Percentiles rank a stretch among this genome's conserved stretches.
These are phyloP conservation scores for Nezara viridula DNA, from an alignment of 2,888 invertebrate genomes.

Conservation along the genomic window DNA sequence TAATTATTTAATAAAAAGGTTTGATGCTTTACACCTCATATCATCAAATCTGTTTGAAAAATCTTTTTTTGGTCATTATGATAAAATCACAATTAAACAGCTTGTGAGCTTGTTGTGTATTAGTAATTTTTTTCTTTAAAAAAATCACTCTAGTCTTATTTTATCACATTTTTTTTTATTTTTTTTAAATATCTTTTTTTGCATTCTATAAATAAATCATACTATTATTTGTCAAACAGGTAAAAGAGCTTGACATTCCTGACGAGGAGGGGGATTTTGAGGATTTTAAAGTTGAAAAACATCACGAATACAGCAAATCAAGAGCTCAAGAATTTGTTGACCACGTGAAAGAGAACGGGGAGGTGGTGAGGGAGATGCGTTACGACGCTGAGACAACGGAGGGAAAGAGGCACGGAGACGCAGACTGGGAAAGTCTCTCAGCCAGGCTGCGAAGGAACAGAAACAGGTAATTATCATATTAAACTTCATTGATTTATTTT, in stretches of 20 bases:
- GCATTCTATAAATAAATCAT: background rate
- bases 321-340: conserved; percentile 87
- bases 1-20: no score
- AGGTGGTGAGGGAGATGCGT: conserved; percentile 85
- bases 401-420: conserved; percentile 79
- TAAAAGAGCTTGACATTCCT: conserved; percentile 84
- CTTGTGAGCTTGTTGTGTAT: no score
- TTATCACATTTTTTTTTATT: background rate
- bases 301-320: conserved; percentile 78
- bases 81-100: no score
- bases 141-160: no score
- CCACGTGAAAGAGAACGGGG: conserved; percentile 85
- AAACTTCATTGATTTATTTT: no score
- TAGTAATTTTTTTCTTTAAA: no score
- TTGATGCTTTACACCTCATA: background rate
- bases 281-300: conserved; percentile 73
- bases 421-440: conserved; percentile 85
- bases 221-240: conserved; percentile 66
- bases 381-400: conserved; percentile 73
- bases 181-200: no score
- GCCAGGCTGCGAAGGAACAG: conserved; percentile 76
- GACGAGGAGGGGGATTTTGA: conserved; percentile 72
- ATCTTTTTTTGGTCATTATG: background rate
- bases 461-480: conserved; percentile 50
- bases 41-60: background rate